Base-by-base conservation (phyloP, 2,797 vertebrate species). In the Myotis vivesi region DNA sequence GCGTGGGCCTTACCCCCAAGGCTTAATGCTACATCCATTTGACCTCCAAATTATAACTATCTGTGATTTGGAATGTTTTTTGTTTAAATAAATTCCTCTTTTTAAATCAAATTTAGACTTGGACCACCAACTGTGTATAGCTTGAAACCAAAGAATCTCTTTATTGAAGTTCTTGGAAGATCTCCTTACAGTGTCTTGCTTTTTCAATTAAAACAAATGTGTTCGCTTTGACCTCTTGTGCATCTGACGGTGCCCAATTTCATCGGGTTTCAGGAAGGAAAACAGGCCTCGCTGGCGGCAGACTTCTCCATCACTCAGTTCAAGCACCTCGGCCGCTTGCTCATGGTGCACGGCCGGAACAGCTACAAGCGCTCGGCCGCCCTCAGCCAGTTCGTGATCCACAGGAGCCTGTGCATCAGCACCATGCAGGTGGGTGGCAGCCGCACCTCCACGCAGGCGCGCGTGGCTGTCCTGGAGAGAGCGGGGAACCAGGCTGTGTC, bases 251-350 rank as follows among this genome's bases (percentile, higher is more conserved):
- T 22, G 53, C 75, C 91, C 11, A 0, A 9, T 95, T 7, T 76
- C 6, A 0, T 71, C 2, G 69, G 64, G 0, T 93, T 91, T 57
- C 97, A 99, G 99, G 99, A 99, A 98, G 99, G 99, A 71, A 99
- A 99, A 75, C 99, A 99, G 98, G 99, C 99, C 1, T 99, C 99
- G 0, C 96, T 99, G 97, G 99, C 99, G 0, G 99, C 99, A 0
- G 99, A 99, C 98, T 99, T 99, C 99, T 99, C 99, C 0, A 98
- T 99, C 98, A 99, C 99, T 94, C 99, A 99, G 98, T 99, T 99
- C 97, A 99, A 99, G 97, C 99, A 99, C 95, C 98, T 99, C 33
- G 99, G 99, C 75, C 98, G 99, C 36, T 97, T 99, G 69, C 98
- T 99, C n/a, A 99, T 99, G 99, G 99, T 99, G 57, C 99, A 99